A percentile compares a stretch with the other conserved stretches of the same genome.
Evolutionary conservation across 1,140 invertebrate species (phyloP).

Genomic region (Chironomus tepperi): DNA sequence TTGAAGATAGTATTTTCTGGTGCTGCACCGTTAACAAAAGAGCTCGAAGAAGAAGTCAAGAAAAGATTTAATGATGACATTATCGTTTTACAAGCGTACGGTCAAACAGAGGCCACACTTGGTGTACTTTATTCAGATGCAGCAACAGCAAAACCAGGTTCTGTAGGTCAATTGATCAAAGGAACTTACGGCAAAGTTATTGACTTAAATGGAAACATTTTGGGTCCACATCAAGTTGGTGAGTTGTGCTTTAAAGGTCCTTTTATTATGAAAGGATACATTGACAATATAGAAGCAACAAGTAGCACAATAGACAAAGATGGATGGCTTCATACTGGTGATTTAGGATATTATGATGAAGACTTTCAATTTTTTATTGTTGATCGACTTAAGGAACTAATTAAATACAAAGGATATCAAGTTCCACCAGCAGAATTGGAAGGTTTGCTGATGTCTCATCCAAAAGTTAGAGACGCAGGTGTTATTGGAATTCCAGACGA

Average conservation of each 20-base stretch:
- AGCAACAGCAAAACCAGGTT: constrained; percentile 41
- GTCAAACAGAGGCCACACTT: constrained; percentile 27
- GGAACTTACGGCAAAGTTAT: constrained; percentile 48
- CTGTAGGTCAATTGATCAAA: constrained; percentile 45
- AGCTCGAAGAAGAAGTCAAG: constrained; percentile 37
- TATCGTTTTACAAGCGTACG: constrained; percentile 42
- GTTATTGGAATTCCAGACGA: constrained; percentile 59
- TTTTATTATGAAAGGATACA: constrained; percentile 55
- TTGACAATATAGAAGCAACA: constrained; percentile 48
- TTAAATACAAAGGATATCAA: constrained; percentile 84
- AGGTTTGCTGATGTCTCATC: constrained; percentile 53
- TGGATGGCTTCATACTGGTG: constrained; percentile 73
- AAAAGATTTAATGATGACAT: constrained; percentile 40
- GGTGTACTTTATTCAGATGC: constrained; percentile 37
- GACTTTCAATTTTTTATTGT: constrained; percentile 61
- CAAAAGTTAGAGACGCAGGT: constrained; percentile 52
- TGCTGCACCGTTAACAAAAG: constrained; percentile 43
- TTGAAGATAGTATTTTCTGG: constrained; percentile 49
- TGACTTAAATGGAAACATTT: constrained; percentile 45
- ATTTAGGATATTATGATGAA: constrained; percentile 66
- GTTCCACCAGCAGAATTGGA: constrained; percentile 67
- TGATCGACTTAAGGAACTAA: constrained; percentile 77
- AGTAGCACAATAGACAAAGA: constrained; percentile 53
- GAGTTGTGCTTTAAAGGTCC: constrained; percentile 53
- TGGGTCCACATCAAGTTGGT: constrained; percentile 47